Percentiles rank a stretch among this genome's conserved stretches.
Conservation (phyloP, 2,888 invertebrate genomes). For the Boloria selene region DNA sequence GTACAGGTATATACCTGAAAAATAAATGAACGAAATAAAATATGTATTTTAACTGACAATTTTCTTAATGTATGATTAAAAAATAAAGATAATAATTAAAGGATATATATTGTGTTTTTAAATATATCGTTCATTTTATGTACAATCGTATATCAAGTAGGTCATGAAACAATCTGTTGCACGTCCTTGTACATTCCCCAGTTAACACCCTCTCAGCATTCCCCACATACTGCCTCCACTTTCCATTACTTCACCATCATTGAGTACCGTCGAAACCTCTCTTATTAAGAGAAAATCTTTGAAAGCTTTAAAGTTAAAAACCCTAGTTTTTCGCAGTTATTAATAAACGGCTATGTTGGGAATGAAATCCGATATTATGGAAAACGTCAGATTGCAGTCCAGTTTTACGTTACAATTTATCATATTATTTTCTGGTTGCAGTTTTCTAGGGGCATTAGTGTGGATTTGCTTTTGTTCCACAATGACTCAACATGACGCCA, state of each 20-base stretch:
- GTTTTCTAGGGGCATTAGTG: background rate
- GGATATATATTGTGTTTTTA: no score
- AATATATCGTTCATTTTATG: background rate
- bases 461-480: no score
- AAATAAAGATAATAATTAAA: no score
- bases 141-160: constrained; percentile 50
- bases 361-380: background rate
- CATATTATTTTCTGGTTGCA: background rate
- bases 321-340: constrained; percentile 13
- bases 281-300: constrained; percentile 14
- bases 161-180: constrained; percentile 68
- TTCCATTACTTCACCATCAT: constrained; percentile 19
- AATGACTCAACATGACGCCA: no score
- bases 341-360: constrained; percentile 3
- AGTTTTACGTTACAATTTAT: background rate
- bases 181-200: constrained; percentile 52
- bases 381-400: background rate
- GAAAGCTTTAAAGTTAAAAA: constrained; percentile 6
- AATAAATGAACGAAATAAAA: no score
- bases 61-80: no score
- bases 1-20: no score
- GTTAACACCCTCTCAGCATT: constrained; percentile 24
- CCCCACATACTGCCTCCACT: constrained; percentile 20
- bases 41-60: no score
- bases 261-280: constrained; percentile 8